Conservation (phyloP, 2,888 invertebrate species). For the Hirtodrosophila histrioides region DNA sequence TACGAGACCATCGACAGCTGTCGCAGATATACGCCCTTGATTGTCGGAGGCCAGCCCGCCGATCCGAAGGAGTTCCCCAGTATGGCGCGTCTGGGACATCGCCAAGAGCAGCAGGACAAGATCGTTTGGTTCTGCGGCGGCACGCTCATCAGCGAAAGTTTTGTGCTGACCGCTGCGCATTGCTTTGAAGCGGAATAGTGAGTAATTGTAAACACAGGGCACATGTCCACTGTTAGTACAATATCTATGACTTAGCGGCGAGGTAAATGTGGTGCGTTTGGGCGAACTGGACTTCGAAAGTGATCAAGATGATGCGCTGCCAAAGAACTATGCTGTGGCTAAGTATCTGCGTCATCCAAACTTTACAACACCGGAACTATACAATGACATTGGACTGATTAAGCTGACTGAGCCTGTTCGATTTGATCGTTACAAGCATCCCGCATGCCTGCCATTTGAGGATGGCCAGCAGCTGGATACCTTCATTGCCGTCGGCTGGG, state of each 20-base stretch:
- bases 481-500: slow-evolving; percentile 85
- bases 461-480: slow-evolving; percentile 36
- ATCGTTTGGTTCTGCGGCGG: slow-evolving; percentile 79
- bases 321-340: slow-evolving; percentile 73
- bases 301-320: slow-evolving; percentile 70
- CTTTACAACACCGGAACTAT: slow-evolving; percentile 67
- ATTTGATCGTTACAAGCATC: slow-evolving; percentile 84
- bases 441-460: slow-evolving; percentile 84
- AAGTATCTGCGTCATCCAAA: slow-evolving; percentile 78
- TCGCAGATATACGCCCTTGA: slow-evolving; percentile 83
- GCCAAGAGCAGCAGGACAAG: background rate
- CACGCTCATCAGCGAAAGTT: slow-evolving; percentile 66
- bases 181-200: slow-evolving; percentile 63
- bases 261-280: slow-evolving; percentile 73
- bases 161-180: slow-evolving; percentile 68
- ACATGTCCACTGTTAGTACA: no score
- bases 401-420: slow-evolving; percentile 81
- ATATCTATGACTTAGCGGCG: slow-evolving; percentile 55
- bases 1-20: slow-evolving; percentile 64
- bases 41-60: slow-evolving; percentile 78
- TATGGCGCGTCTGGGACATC: slow-evolving; percentile 65
- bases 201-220: slow-evolving; percentile 14
- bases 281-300: slow-evolving; percentile 79
- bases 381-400: slow-evolving; percentile 86
- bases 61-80: slow-evolving; percentile 80